Evolutionary conservation across 2,888 invertebrate genomes (phyloP), one percentile per base, ranked within the genome.

Genomic region (Drosophila stalkeri): DNA sequence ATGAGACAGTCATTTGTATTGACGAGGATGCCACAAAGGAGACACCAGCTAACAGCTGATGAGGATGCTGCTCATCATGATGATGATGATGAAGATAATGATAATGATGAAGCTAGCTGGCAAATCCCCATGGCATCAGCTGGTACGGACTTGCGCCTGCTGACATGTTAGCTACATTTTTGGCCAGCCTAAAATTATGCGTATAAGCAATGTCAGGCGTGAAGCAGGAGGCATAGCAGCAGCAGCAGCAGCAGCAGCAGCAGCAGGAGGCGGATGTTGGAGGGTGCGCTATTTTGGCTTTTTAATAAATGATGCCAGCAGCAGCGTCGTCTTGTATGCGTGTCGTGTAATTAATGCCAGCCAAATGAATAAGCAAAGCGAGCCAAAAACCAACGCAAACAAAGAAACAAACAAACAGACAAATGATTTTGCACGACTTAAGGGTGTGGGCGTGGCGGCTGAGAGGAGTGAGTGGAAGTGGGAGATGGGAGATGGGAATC

Each of bases 1-100:
- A 86, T 82, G 90, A 90, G 90, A 90, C 86, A 90, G 86, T 88
- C 90, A 90, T 90, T 90, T 86, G 86, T 69, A 82, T 75, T 84
- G 89, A 84, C 89, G 86, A 84, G 81, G 70, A 84, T 72, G 77
- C 80, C 68, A 47, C 80, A 56, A 56, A 71, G 55, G 41, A 68
- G 33, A 23, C 43, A 69, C 39, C 47, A 37, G 41, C 59, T n/a
- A 47, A 12, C 55, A 72, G 60, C 71, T 55, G 57, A 57, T 44
- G 55, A 31, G 1, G 39, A 37, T 5, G 52, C 31, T 20, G 27
- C 59, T 35, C 54, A 63, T 56, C 76, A 54, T 71, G 75, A 44
- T 64, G 43, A 47, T 60, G 67, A 37, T 43, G 70, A 44, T 56
- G 74, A 33, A 64, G 52, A 27, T 67, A 62, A 39, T 68, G 74